Evolutionary conservation across 2,888 invertebrate species (phyloP), one percentile per base, ranked within the genome.

Genomic region (Polymixis lichenea): DNA sequence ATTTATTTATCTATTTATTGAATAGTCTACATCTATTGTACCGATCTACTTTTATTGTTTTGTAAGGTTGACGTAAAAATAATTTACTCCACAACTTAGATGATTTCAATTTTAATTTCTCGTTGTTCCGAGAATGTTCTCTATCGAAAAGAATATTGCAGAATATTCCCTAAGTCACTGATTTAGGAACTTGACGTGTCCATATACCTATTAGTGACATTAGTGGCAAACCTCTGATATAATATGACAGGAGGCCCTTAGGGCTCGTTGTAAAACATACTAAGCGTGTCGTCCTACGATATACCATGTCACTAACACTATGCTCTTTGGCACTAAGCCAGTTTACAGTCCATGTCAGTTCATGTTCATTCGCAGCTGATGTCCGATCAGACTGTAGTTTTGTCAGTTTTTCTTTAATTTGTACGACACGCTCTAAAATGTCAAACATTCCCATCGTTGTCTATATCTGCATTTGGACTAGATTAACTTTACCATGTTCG

Each of bases 291-390:
- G 91, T 90, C 91, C 91, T 92, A 92, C 89, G 91, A 92, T 92
- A 90, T 91, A 89, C 90, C 90, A 91, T 87, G 89, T 90, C 88
- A 88, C 85, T 85, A 71, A 90, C 88, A 88, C 85, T 85, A 71
- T 72, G 67, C 19, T 85, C 88, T 83, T 90, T 94, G 94, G 94
- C 92, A 73, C 72, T 43, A 46, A 76, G 93, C 95, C 95, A 94
- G 85, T 77, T 76, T 82, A 79, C 80, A 80, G 80, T 87, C 88
- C 87, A 88, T 87, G 88, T 86, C 85, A 80, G 89, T 88, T 87
- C 88, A 87, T 88, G 83, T 86, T 84, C 83, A 87, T 85, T 76
- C 85, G 84, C 80, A 85, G 84, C 87, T 86, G 86, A 89, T 88
- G 88, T 89, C 88, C 73, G 87, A 88, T 85, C 88, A 85, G 84